A percentile compares a stretch with the other conserved stretches of the same genome.
These are phyloP conservation scores for Emmelina monodactyla DNA, from an alignment of 2,888 invertebrate species.

Conservation along the genomic window DNA sequence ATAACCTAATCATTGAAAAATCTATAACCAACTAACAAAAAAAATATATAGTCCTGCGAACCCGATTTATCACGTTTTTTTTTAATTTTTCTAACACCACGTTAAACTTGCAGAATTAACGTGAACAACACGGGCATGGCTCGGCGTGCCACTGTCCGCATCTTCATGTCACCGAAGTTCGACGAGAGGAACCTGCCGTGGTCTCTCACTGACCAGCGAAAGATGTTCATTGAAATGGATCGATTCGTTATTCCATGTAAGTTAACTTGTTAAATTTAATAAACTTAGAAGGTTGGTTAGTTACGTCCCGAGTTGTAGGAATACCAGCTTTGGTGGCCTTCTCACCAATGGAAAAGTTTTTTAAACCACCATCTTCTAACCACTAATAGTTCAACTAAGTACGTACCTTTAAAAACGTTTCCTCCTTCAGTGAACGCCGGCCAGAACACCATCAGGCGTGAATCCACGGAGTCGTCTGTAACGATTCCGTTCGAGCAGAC, in stretches of 20 bases:
- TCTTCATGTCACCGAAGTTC: conserved; percentile 74
- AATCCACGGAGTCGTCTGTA: conserved; percentile 66
- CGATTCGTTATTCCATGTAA: conserved; percentile 72
- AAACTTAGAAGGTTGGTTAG: no score
- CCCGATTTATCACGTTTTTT: no score
- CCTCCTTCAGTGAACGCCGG: conserved; percentile 61
- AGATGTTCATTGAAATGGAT: conserved; percentile 77
- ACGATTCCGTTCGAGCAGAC: conserved; percentile 67
- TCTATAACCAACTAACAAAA: no score
- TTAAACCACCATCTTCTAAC: no score
- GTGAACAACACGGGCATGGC: conserved; percentile 57
- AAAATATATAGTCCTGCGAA: no score
- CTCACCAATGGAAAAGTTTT: no score
- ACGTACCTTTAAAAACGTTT: no score
- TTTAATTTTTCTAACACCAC: no score
- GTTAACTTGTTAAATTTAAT: no score
- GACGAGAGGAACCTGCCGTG: conserved; percentile 74
- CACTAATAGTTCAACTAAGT: background rate
- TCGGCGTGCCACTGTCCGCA: conserved; percentile 70
- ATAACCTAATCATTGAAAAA: no score
- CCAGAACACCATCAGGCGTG: conserved; percentile 60
- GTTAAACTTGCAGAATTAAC: conserved; percentile 50
- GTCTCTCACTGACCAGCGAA: conserved; percentile 70
- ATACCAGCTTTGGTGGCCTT: no score
- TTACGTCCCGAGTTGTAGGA: no score